These are phyloP conservation scores for Hippocampus mohnikei DNA, from an alignment of 2,113 vertebrate genomes.

Conservation along the genomic window DNA sequence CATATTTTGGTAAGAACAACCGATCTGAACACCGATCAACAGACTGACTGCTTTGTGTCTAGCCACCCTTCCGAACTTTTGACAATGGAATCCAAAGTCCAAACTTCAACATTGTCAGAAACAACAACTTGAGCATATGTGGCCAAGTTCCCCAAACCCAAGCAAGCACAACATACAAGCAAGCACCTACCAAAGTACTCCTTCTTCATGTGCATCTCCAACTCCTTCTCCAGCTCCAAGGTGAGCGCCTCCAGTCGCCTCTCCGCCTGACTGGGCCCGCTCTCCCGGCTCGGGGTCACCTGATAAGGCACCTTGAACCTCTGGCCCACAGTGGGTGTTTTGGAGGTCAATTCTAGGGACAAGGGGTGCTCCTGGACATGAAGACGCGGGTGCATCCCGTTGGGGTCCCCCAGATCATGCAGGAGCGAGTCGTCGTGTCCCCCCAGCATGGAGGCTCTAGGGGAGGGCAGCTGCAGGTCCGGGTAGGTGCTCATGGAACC, in stretches of 20 bases:
- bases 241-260: conserved; percentile 89
- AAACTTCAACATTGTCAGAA: neutral
- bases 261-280: conserved; percentile 88
- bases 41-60: no score
- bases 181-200: conserved; percentile 91
- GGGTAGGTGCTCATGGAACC: conserved; percentile 85
- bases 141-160: neutral
- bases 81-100: neutral
- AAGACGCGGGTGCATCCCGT: conserved; percentile 64
- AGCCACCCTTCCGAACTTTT: neutral
- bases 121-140: neutral
- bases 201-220: conserved; percentile 94
- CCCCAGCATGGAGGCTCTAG: conserved; percentile 79
- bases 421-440: conserved; percentile 72
- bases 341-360: conserved; percentile 48
- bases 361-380: conserved; percentile 63
- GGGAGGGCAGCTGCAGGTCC: conserved; percentile 81
- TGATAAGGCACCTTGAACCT: conserved; percentile 86
- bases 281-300: conserved; percentile 83
- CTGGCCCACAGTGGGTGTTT: conserved; percentile 65
- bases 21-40: no score
- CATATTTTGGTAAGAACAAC: no score
- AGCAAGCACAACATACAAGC: neutral
- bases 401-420: conserved; percentile 74
- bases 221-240: conserved; percentile 93